phyloP scores from a whole-genome alignment of 2,888 invertebrate genomes.

The Drosophila subsilvestris region DNA sequence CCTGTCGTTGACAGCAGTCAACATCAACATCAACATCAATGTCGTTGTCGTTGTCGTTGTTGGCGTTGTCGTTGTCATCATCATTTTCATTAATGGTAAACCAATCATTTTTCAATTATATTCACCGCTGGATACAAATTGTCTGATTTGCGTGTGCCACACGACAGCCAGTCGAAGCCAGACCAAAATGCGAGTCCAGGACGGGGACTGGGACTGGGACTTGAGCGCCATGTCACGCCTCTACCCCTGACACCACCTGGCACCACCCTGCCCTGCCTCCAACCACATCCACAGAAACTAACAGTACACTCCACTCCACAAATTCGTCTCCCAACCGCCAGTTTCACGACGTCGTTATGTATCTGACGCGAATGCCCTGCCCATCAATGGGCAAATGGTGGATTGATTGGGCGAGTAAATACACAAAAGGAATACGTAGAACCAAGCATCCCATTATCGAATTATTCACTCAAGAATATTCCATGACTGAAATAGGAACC shows the following conservation, averaged over 20 bases:
- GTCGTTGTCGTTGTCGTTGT: conserved; percentile 26
- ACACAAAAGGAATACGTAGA: not conserved
- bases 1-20: conserved; percentile 68
- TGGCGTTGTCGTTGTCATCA: conserved; percentile 63
- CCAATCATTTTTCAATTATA: conserved; percentile 80
- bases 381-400: not conserved
- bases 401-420: not conserved
- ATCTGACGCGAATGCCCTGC: not conserved
- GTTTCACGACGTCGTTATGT: not conserved
- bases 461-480: not conserved
- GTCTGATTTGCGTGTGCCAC: conserved; percentile 70
- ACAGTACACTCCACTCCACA: not conserved
- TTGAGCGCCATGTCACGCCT: conserved; percentile 48
- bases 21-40: conserved; percentile 40
- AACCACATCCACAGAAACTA: not conserved
- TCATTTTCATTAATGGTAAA: conserved; percentile 77
- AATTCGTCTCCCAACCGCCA: not conserved
- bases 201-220: conserved; percentile 13
- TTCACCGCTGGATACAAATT: conserved; percentile 79
- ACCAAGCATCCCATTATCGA: not conserved
- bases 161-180: conserved; percentile 15
- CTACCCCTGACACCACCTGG: conserved; percentile 18
- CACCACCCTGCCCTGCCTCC: not conserved
- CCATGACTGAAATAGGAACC: not conserved
- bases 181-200: not conserved